Evolutionary conservation across 2,888 invertebrate species (phyloP), one percentile per base, ranked within the genome.

Genomic region (Carpatolechia fugitivella): DNA sequence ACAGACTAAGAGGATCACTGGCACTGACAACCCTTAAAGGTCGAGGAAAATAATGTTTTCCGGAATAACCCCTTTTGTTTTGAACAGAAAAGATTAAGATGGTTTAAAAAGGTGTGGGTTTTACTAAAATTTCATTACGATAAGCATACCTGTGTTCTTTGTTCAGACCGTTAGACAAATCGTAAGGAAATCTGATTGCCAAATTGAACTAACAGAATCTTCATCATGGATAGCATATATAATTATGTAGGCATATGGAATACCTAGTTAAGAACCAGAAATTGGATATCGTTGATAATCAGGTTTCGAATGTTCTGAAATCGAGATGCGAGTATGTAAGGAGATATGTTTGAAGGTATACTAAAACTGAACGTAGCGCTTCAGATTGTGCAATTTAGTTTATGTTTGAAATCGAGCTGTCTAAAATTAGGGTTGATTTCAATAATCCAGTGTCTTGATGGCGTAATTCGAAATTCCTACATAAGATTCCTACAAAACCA

Each of bases 11-110:
- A 10, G 24, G 44, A 20, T 44, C 44, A 29, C 29, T 44, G 44
- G n/a, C 20, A 24, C 1, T 20, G 44, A 44, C 44, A 44, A 20
- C 20, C 44, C 44, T 44, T 29, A 20, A 20, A 16, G 33, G 48
- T 48, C 20, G 48, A 33, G 16, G 11, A 31, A 48, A 33, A 48
- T 48, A 33, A 33, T 48, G 14, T 48, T 48, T 31, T 24, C 31
- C n/a, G 33, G 44, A n/a, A 44, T 13, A 44, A 41, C 20, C 44
- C 44, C 40, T 18, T 48, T 48, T 44, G 29, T 44, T 44, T 24
- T 11, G n/a, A 11, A 3, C 6, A 29, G 40, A 41, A 18, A 44
- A 44, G 24, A 13, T 13, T 1, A 11, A 29, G 13, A 1, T 8
- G 33, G 10, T 6, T 8, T 33, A 33, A 33, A 33, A 33, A 11